Conservation (phyloP, 2,113 vertebrate species). For the Acrocephalus kingi region DNA sequence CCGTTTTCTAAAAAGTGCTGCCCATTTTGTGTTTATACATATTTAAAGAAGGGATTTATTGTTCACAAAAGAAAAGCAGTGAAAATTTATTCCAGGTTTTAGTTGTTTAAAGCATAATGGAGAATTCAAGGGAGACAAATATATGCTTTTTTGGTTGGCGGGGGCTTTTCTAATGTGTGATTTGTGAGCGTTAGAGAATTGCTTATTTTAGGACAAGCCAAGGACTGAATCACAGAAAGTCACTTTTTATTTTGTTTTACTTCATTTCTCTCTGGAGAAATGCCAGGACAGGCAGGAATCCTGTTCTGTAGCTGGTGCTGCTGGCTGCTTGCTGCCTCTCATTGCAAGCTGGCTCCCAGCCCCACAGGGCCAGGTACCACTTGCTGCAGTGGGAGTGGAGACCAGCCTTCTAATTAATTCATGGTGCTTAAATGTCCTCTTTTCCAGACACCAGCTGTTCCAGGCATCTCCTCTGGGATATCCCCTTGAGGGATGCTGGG, state of each 20-base stretch:
- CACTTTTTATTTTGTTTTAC: background rate
- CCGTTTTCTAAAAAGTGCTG: background rate
- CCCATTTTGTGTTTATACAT: background rate
- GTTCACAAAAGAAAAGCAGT: background rate
- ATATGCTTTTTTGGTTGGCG: rapidly evolving
- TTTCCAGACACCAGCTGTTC: background rate
- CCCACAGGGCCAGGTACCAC: rapidly evolving
- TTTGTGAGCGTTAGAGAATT: background rate
- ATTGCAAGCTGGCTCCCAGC: background rate
- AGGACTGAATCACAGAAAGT: background rate
- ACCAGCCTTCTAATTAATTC: background rate
- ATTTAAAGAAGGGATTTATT: background rate
- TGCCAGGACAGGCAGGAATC: background rate
- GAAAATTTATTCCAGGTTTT: background rate
- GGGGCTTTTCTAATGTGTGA: background rate
- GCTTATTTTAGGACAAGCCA: background rate
- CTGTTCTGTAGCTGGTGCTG: background rate
- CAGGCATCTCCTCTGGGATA: background rate
- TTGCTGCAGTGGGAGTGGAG: rapidly evolving
- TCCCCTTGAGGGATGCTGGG: rapidly evolving
- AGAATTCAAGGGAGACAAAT: background rate
- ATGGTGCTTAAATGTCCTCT: background rate
- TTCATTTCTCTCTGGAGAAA: background rate
- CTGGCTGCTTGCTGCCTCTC: background rate
- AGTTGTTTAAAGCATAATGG: background rate